Evolutionary conservation across 1,140 invertebrate species (phyloP).

Genomic region (Drosophila dunni): DNA sequence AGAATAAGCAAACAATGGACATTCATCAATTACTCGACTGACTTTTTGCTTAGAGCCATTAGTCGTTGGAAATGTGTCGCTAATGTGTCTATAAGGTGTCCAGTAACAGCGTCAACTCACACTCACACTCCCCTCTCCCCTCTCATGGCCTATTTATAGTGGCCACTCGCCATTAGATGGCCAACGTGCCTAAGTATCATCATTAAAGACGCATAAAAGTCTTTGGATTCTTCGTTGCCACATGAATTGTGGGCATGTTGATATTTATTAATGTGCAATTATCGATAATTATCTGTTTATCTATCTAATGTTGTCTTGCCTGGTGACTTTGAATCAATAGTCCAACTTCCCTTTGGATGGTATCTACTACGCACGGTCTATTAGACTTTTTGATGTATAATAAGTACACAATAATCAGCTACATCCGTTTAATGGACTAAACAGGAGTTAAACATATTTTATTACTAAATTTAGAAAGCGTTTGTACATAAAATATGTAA

Average conservation of each 20-base stretch:
- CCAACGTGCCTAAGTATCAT: conserved; percentile 51
- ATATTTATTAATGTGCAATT: conserved; percentile 72
- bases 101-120: conserved; percentile 31
- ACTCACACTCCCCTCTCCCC: background rate
- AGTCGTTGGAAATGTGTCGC: conserved; percentile 45
- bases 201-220: conserved; percentile 55
- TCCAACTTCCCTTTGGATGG: too few relatives aligned
- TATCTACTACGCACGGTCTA: too few relatives aligned
- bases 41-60: conserved; percentile 29
- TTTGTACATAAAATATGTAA: background rate
- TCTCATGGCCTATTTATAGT: conserved; percentile 19
- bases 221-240: conserved; percentile 7
- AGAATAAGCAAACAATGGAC: conserved; percentile 33
- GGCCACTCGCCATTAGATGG: conserved; percentile 46
- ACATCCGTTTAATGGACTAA: too few relatives aligned
- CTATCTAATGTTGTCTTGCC: conserved; percentile 27
- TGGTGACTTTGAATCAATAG: conserved; percentile 8
- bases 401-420: too few relatives aligned
- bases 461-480: too few relatives aligned
- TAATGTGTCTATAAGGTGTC: conserved; percentile 34
- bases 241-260: conserved; percentile 27
- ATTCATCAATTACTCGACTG: conserved; percentile 54
- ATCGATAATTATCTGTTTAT: conserved; percentile 70
- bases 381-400: too few relatives aligned
- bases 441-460: too few relatives aligned